These are phyloP conservation scores for Phrynocephalus vlangalii DNA, from an alignment of 2,797 vertebrate genomes.

Conservation along the genomic window DNA sequence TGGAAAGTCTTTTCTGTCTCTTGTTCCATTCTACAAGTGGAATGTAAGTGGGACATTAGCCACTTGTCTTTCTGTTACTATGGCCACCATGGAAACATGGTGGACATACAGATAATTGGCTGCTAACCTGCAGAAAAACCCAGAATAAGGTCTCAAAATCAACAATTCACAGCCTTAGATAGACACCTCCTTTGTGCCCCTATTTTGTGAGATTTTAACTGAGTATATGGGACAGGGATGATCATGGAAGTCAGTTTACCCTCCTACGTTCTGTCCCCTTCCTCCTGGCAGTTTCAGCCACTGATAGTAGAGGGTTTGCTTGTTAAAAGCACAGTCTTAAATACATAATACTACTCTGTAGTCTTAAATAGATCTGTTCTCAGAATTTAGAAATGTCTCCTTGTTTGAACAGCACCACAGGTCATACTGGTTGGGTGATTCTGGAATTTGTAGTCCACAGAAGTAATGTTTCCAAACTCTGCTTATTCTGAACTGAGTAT, in stretches of 20 bases:
- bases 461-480: too few relatives aligned
- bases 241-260: not conserved
- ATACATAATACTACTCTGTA: not conserved
- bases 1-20: not conserved
- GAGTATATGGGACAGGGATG: not conserved
- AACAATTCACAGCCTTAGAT: not conserved
- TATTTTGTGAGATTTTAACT: not conserved
- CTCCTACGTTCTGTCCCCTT: not conserved
- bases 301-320: not conserved
- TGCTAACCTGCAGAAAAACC: not conserved
- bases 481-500: too few relatives aligned
- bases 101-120: not conserved
- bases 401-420: too few relatives aligned
- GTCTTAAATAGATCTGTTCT: not conserved
- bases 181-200: not conserved
- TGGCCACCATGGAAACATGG: not conserved
- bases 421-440: not conserved
- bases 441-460: not conserved
- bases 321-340: not conserved
- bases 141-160: not conserved
- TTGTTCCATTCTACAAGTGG: not conserved
- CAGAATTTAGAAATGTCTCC: too few relatives aligned
- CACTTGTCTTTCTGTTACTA: not conserved
- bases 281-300: not conserved
- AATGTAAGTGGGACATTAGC: not conserved